These are phyloP conservation scores for Nycteola revayana DNA, from an alignment of 2,888 invertebrate genomes.

Conservation along the genomic window DNA sequence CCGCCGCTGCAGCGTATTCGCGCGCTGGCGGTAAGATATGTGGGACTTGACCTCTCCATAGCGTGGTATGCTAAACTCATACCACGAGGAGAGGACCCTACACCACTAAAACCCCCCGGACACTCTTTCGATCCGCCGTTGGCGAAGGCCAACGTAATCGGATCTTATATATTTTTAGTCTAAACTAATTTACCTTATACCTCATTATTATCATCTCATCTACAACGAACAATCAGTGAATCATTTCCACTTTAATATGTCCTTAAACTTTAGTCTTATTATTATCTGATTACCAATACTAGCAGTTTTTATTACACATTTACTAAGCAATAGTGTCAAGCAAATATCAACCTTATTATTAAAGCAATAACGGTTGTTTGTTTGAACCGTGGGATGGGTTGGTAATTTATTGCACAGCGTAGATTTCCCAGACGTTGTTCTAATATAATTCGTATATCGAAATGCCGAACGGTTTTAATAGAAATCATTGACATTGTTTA, in stretches of 20 bases:
- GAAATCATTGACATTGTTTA: conserved; percentile 79
- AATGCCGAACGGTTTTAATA: conserved; percentile 75
- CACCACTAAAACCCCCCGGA: too few relatives aligned
- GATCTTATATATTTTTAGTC: too few relatives aligned
- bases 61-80: too few relatives aligned
- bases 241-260: conserved; percentile 32
- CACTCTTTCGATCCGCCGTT: too few relatives aligned
- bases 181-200: too few relatives aligned
- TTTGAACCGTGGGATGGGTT: conserved; percentile 8
- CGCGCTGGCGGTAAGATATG: too few relatives aligned
- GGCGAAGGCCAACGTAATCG: too few relatives aligned
- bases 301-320: conserved; percentile 23
- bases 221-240: too few relatives aligned
- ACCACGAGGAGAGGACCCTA: too few relatives aligned
- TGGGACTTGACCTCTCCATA: too few relatives aligned
- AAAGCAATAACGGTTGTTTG: conserved; percentile 26
- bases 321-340: neutral
- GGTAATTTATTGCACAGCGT: conserved; percentile 73
- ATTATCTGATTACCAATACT: conserved; percentile 52
- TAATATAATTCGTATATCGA: conserved; percentile 66
- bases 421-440: conserved; percentile 72
- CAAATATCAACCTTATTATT: conserved; percentile 36
- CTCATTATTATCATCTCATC: too few relatives aligned
- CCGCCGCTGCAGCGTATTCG: too few relatives aligned
- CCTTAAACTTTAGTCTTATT: conserved; percentile 54